These are phyloP conservation scores for Setophaga coronata DNA, from an alignment of 2,113 vertebrate species.

Conservation along the genomic window DNA sequence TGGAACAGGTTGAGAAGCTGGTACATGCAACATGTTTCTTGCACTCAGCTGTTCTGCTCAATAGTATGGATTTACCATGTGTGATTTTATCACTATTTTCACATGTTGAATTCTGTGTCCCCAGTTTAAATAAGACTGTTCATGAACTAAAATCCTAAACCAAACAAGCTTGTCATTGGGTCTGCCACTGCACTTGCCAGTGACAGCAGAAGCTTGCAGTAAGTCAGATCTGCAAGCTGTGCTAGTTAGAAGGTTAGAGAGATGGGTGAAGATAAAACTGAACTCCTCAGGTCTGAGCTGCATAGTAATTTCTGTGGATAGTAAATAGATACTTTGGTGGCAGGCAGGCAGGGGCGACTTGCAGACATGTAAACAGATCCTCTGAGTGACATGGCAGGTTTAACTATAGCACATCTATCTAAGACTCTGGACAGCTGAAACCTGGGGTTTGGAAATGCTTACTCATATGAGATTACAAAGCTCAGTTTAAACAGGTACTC, in stretches of 20 bases:
- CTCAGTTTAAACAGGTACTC: not conserved
- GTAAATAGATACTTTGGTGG: constrained; percentile 36
- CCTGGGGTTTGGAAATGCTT: constrained; percentile 57
- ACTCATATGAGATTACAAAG: constrained; percentile 38
- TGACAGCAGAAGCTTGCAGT: not conserved
- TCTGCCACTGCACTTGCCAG: not conserved
- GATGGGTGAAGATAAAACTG: not conserved
- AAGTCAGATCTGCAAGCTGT: not conserved
- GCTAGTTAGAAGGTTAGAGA: not conserved
- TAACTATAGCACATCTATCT: constrained; percentile 55
- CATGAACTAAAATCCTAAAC: not conserved
- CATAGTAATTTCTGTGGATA: not conserved
- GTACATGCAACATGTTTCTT: not conserved
- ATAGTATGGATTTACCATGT: not conserved
- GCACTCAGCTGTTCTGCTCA: not conserved
- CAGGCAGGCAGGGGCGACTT: not conserved
- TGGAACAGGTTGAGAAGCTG: not conserved
- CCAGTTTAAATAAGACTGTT: not conserved
- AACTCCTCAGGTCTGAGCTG: not conserved
- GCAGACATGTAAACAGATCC: constrained; percentile 49
- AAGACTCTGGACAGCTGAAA: constrained; percentile 58
- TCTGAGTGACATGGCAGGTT: constrained; percentile 66
- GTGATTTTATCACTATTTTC: not conserved
- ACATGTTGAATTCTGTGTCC: not conserved
- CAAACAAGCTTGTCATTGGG: not conserved